Conservation (phyloP, 2,113 vertebrate species). For the Siniperca chuatsi region DNA sequence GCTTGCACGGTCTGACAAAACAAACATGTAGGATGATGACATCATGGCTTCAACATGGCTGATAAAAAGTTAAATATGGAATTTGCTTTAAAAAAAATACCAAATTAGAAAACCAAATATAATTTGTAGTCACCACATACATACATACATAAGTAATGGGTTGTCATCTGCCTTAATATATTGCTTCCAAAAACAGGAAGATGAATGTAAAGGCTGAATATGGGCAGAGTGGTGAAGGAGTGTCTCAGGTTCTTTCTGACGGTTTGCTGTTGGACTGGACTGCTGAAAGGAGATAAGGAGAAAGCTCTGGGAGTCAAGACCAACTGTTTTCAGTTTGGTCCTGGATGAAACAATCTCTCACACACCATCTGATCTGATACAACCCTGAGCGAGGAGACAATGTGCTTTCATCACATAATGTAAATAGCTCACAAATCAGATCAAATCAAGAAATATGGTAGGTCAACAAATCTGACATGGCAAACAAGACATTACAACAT, state of each 20-base stretch:
- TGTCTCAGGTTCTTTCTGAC: slow-evolving; percentile 42
- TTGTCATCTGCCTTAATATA: slow-evolving; percentile 62
- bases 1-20: slow-evolving; percentile 19
- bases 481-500: not conserved
- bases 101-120: slow-evolving; percentile 61
- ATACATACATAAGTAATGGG: slow-evolving; percentile 62
- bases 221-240: slow-evolving; percentile 14
- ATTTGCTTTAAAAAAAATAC: slow-evolving; percentile 34
- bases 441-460: not conserved
- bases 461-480: not conserved
- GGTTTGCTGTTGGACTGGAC: slow-evolving; percentile 25
- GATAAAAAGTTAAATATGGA: slow-evolving; percentile 49
- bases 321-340: slow-evolving; percentile 37
- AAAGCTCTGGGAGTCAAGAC: slow-evolving; percentile 1
- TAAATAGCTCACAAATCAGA: not conserved
- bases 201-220: slow-evolving; percentile 49
- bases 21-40: slow-evolving; percentile 27
- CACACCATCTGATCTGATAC: slow-evolving; percentile 34
- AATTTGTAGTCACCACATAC: slow-evolving; percentile 58
- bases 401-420: slow-evolving; percentile 1
- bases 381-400: not conserved
- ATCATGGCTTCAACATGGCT: slow-evolving; percentile 6
- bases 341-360: slow-evolving; percentile 24
- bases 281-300: slow-evolving; percentile 46
- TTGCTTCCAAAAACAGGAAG: slow-evolving; percentile 48